Evolutionary conservation across 2,888 invertebrate species (phyloP).

Genomic region (Stramonita haemastoma): DNA sequence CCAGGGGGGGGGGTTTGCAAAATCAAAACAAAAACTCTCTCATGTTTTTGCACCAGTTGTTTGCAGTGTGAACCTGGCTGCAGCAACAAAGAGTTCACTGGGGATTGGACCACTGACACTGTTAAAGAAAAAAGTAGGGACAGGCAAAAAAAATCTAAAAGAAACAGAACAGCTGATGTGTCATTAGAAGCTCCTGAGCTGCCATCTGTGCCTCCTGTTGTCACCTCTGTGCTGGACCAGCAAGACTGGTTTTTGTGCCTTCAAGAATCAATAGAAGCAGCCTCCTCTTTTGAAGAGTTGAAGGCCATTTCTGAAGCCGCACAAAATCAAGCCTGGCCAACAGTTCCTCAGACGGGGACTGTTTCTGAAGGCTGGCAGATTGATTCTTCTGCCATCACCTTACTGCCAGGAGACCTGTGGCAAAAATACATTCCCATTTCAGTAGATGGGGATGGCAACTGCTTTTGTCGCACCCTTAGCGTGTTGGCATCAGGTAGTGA

Average conservation of each 20-base stretch:
- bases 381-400: background rate
- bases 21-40: background rate
- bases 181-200: background rate
- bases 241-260: too few relatives aligned
- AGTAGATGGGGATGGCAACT: background rate
- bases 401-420: background rate
- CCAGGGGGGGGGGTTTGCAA: too few relatives aligned
- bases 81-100: background rate
- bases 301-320: background rate
- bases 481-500: background rate
- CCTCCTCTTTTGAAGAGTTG: background rate
- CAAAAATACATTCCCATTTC: background rate
- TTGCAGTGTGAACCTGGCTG: background rate
- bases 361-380: background rate
- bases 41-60: background rate
- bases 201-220: too few relatives aligned
- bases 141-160: background rate
- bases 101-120: background rate
- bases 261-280: background rate
- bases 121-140: background rate
- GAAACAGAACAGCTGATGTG: background rate
- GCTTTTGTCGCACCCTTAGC: background rate
- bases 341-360: background rate
- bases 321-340: background rate
- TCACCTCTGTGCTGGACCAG: too few relatives aligned